Evolutionary conservation across 2,113 vertebrate species (phyloP).

Genomic region (Vanacampus margaritifer): DNA sequence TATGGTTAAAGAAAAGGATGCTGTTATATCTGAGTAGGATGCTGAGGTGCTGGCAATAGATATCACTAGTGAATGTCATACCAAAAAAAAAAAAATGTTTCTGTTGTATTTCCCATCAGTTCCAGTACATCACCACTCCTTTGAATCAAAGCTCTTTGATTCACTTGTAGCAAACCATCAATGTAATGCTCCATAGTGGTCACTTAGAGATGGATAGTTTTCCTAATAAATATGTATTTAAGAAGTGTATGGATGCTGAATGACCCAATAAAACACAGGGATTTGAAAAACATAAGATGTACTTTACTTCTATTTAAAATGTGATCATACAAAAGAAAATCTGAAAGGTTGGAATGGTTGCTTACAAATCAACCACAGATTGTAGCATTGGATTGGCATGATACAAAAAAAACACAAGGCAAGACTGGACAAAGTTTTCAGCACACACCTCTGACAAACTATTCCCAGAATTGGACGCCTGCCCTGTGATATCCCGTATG

Average conservation of each 20-base stretch:
- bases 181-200: slow-evolving; percentile 30
- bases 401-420: slow-evolving; percentile 4
- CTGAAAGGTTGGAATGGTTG: slow-evolving; percentile 7
- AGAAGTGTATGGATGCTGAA: slow-evolving; percentile 14
- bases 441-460: slow-evolving; percentile 2
- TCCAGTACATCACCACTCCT: slow-evolving; percentile 32
- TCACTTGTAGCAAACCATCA: slow-evolving; percentile 55
- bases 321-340: slow-evolving; percentile 3
- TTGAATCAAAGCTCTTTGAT: slow-evolving; percentile 40
- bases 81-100: slow-evolving; percentile 30
- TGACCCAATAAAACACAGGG: background rate
- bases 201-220: slow-evolving; percentile 40
- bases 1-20: slow-evolving; percentile 38
- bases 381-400: slow-evolving; percentile 2
- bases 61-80: slow-evolving; percentile 59
- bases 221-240: slow-evolving; percentile 61
- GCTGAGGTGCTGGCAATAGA: slow-evolving; percentile 53
- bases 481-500: background rate
- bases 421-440: slow-evolving; percentile 11
- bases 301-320: slow-evolving; percentile 52
- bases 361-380: slow-evolving; percentile 5
- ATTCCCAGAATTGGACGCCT: background rate
- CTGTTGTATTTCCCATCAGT: slow-evolving; percentile 31
- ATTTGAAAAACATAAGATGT: slow-evolving; percentile 24
- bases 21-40: slow-evolving; percentile 37